phyloP scores from a whole-genome alignment of 1,140 invertebrate genomes.

The Drosophila virilis region DNA sequence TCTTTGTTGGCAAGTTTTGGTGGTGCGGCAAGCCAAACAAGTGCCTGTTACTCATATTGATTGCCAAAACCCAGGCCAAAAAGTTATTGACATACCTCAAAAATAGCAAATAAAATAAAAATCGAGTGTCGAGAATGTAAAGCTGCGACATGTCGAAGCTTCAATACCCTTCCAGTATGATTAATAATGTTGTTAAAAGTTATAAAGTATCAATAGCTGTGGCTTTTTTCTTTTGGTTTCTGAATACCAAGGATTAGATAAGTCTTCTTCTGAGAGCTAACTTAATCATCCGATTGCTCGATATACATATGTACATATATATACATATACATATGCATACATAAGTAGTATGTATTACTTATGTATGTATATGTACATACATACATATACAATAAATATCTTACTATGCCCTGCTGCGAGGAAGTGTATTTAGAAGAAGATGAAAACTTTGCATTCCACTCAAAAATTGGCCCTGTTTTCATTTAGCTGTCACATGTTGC shows the following conservation, averaged over 20 bases:
- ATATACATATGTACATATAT: no score
- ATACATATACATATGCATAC: no score
- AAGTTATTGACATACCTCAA: slow-evolving; percentile 22
- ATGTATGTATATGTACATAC: no score
- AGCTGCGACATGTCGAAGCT: background rate
- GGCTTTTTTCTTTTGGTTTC: no score
- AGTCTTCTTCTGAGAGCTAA: no score
- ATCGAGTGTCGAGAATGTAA: background rate
- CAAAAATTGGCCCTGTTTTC: slow-evolving; percentile 64
- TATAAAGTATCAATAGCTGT: no score
- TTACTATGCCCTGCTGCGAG: slow-evolving; percentile 3
- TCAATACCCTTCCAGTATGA: background rate
- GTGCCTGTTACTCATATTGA: slow-evolving; percentile 71
- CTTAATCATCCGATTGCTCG: no score
- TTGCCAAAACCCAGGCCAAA: slow-evolving; percentile 55
- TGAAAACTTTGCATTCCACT: slow-evolving; percentile 9
- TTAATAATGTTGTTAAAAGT: no score
- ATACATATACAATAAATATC: no score
- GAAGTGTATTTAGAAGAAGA: background rate
- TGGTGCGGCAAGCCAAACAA: slow-evolving; percentile 72
- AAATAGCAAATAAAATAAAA: background rate
- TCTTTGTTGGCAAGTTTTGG: slow-evolving; percentile 45
- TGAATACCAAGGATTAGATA: no score
- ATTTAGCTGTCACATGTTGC: slow-evolving; percentile 59
- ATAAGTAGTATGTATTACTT: no score